A percentile compares a stretch with the other conserved stretches of the same genome.
phyloP scores from a whole-genome alignment of 2,888 invertebrate species.

The Agrenia bidenticulata region DNA sequence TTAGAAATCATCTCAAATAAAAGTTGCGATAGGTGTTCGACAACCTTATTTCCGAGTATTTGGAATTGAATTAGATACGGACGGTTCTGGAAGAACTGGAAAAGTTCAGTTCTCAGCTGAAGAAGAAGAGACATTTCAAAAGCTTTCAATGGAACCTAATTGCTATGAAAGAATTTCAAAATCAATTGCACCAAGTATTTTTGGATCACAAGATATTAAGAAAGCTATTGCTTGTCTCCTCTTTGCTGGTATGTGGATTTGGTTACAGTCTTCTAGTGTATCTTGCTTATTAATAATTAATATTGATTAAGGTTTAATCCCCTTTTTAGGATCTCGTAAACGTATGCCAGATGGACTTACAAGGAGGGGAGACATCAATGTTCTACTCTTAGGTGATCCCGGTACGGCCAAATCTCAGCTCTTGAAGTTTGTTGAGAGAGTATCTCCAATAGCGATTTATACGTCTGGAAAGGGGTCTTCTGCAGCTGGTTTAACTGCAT shows the following conservation, averaged over 20 bases:
- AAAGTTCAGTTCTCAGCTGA: conserved; percentile 61
- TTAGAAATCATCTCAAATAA: conserved; percentile 70
- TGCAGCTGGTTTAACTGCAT: conserved; percentile 97
- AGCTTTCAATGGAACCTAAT: conserved; percentile 80
- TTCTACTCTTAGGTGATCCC: conserved; percentile 93
- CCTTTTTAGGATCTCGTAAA: conserved; percentile 77
- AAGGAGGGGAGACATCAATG: conserved; percentile 94
- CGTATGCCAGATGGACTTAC: conserved; percentile 91
- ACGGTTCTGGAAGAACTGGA: conserved; percentile 66
- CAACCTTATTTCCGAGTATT: conserved; percentile 92
- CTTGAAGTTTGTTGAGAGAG: conserved; percentile 94
- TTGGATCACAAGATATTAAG: conserved; percentile 89
- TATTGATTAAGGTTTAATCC: too few species aligned
- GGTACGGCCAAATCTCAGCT: conserved; percentile 99
- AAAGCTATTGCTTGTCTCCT: conserved; percentile 93
- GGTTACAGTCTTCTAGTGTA: not conserved
- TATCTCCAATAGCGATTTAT: conserved; percentile 91
- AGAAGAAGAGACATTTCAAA: conserved; percentile 78
- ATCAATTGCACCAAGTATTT: conserved; percentile 97
- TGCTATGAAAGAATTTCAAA: conserved; percentile 84
- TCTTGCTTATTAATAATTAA: too few species aligned
- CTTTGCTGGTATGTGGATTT: conserved; percentile 86
- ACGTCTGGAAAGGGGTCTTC: conserved; percentile 99
- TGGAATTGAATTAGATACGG: conserved; percentile 83
- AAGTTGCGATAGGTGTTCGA: conserved; percentile 84